Evolutionary conservation across 1,140 invertebrate species (phyloP).

Genomic region (Halictus rubicundus): DNA sequence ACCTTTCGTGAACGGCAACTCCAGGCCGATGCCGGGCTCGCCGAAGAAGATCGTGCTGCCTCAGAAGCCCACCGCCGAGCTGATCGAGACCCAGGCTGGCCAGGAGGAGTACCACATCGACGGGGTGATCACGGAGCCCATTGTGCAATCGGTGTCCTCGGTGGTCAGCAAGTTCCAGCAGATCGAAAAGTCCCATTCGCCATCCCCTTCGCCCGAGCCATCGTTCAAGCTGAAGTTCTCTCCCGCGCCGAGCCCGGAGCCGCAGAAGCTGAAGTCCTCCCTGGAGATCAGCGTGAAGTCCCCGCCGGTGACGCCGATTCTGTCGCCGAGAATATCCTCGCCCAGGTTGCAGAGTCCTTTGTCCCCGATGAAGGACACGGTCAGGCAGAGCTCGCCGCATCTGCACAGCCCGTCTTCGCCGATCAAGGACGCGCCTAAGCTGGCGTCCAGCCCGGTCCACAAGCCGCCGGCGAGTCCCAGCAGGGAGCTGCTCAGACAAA

Average conservation of each 20-base stretch:
- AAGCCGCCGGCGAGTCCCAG: slow-evolving; percentile 55
- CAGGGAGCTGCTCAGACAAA: slow-evolving; percentile 54
- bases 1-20: slow-evolving; percentile 66
- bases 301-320: slow-evolving; percentile 66
- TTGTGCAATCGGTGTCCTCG: slow-evolving; percentile 75
- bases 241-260: slow-evolving; percentile 73
- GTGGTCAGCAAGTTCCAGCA: slow-evolving; percentile 78
- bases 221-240: slow-evolving; percentile 73
- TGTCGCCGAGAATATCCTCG: slow-evolving; percentile 65
- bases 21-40: slow-evolving; percentile 51
- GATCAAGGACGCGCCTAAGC: slow-evolving; percentile 59
- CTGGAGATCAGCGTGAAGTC: slow-evolving; percentile 71
- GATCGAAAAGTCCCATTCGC: slow-evolving; percentile 73
- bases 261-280: slow-evolving; percentile 57
- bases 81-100: slow-evolving; percentile 62
- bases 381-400: slow-evolving; percentile 42
- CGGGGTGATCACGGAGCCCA: slow-evolving; percentile 73
- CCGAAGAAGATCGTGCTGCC: slow-evolving; percentile 70
- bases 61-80: slow-evolving; percentile 65
- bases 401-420: slow-evolving; percentile 63
- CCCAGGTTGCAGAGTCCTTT: slow-evolving; percentile 66
- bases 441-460: slow-evolving; percentile 51
- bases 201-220: slow-evolving; percentile 73
- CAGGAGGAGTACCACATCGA: slow-evolving; percentile 68
- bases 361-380: slow-evolving; percentile 65